These are phyloP conservation scores for Athripsodes cinereus DNA, from an alignment of 2,888 invertebrate species.

Conservation along the genomic window DNA sequence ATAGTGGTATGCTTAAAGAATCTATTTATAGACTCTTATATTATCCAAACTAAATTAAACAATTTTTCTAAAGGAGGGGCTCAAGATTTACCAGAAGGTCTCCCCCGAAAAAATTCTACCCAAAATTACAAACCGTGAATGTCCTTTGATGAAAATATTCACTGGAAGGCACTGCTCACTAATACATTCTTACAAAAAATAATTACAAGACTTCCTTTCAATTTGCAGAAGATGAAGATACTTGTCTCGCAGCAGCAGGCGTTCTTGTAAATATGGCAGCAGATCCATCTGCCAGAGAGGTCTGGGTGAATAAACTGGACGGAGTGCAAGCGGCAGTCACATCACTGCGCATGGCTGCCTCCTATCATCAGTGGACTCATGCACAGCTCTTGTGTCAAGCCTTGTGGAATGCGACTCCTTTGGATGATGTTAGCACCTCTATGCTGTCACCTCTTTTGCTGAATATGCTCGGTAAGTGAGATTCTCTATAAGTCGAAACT, in stretches of 20 bases:
- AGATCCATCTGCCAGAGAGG: conserved; percentile 36
- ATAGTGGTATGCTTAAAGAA: conserved; percentile 40
- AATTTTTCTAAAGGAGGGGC: too few species aligned
- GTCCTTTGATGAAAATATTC: too few species aligned
- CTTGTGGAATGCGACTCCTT: conserved; percentile 52
- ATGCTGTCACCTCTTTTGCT: conserved; percentile 36
- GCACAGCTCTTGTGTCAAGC: conserved; percentile 65
- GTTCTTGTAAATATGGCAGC: conserved; percentile 75
- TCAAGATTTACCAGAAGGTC: too few species aligned
- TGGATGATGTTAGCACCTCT: conserved; percentile 13
- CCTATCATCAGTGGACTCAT: conserved; percentile 51
- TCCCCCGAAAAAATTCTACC: too few species aligned
- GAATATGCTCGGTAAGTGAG: conserved; percentile 44
- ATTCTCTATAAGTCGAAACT: too few species aligned
- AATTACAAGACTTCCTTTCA: background rate
- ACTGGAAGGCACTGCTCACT: too few species aligned
- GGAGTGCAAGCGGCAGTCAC: conserved; percentile 30
- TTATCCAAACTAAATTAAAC: too few species aligned
- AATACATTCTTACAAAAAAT: too few species aligned
- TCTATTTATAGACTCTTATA: too few species aligned
- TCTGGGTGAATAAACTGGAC: conserved; percentile 28
- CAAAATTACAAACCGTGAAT: too few species aligned
- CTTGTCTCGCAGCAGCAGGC: conserved; percentile 73
- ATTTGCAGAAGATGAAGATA: conserved; percentile 53
- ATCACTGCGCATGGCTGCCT: conserved; percentile 35